These are phyloP conservation scores for Lacanobia oleracea DNA, from an alignment of 2,888 invertebrate species.

Conservation along the genomic window DNA sequence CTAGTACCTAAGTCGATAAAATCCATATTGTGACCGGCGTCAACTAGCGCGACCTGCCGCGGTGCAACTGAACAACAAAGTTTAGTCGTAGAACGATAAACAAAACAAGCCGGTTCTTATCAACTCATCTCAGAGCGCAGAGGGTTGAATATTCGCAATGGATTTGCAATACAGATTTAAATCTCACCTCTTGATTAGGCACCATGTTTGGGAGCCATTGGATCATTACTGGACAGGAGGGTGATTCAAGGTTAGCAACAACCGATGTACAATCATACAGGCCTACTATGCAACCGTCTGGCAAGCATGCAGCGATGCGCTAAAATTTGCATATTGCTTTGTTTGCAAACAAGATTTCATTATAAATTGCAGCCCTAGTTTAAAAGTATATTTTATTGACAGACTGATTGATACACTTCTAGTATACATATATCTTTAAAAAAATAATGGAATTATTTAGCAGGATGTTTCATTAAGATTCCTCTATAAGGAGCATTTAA, in stretches of 20 bases:
- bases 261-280: neutral
- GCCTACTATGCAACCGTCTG: neutral
- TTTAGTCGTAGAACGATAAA: neutral
- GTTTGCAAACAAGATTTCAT: neutral
- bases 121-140: neutral
- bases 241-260: slow-evolving; percentile 20
- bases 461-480: no score
- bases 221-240: slow-evolving; percentile 19
- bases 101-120: neutral
- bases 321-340: neutral
- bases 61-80: neutral
- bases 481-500: no score
- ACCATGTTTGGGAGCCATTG: neutral
- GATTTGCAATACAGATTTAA: neutral
- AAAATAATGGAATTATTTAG: no score
- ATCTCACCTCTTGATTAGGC: neutral
- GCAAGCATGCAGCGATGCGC: neutral
- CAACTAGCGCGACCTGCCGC: neutral
- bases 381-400: no score
- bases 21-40: neutral
- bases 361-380: neutral
- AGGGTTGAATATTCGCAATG: slow-evolving; percentile 7
- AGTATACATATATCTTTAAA: no score
- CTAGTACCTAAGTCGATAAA: neutral
- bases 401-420: no score